Percentiles rank a stretch among this genome's conserved stretches.
phyloP scores from a whole-genome alignment of 1,140 invertebrate species.

The Phymorhynchus buccinoides region DNA sequence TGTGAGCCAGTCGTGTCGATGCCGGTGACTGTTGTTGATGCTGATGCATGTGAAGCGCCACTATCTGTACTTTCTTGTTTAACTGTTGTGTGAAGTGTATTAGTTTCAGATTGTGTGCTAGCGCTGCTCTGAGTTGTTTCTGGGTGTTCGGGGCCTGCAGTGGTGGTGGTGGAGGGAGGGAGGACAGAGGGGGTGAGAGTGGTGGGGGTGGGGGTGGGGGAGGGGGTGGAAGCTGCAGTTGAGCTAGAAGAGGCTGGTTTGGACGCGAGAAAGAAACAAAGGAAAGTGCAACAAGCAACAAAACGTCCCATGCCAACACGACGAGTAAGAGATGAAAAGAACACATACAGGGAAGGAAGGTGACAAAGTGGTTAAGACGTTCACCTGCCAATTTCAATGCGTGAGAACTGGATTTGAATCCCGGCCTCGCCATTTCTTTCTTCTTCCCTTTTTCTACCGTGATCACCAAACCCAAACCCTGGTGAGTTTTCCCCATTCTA shows the following conservation, averaged over 20 bases:
- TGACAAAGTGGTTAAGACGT: too few relatives aligned
- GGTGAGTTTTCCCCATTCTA: neutral
- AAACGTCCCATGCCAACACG: neutral
- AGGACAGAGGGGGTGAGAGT: neutral
- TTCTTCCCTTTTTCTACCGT: too few relatives aligned
- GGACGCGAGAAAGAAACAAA: conserved; percentile 24
- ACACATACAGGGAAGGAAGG: neutral
- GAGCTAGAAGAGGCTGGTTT: neutral
- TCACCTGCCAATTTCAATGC: neutral
- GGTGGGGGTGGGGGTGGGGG: neutral
- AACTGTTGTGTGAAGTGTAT: neutral
- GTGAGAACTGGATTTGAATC: too few relatives aligned
- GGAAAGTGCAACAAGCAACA: neutral
- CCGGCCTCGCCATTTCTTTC: too few relatives aligned
- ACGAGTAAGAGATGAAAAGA: neutral
- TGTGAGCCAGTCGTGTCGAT: neutral
- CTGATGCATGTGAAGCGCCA: neutral
- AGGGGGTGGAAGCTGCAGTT: neutral
- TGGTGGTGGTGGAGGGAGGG: neutral
- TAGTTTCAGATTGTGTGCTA: neutral
- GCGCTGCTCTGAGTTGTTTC: neutral
- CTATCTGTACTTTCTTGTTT: neutral
- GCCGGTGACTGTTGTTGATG: neutral
- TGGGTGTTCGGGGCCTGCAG: neutral
- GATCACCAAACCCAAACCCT: neutral